Percentiles rank a stretch among this genome's conserved stretches.
phyloP scores from a whole-genome alignment of 1,140 invertebrate genomes.

The Brachionus paranguensis region DNA sequence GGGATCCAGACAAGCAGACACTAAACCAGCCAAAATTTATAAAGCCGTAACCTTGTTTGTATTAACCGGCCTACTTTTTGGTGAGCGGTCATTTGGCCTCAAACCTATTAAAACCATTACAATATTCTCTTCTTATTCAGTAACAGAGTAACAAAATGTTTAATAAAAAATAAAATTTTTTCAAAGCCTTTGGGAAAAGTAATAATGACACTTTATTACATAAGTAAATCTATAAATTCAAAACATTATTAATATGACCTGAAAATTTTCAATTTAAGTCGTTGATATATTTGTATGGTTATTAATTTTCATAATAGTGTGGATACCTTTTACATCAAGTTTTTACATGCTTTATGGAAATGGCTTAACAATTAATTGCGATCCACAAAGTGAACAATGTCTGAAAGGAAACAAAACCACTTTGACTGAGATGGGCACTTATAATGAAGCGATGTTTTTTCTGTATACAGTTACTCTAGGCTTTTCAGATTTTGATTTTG shows the following conservation, averaged over 20 bases:
- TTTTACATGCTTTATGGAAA: conserved; percentile 11
- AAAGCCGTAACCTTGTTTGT: too few relatives aligned
- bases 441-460: background rate
- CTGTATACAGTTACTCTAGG: background rate
- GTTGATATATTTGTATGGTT: conserved; percentile 3
- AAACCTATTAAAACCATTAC: too few relatives aligned
- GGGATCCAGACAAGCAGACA: too few relatives aligned
- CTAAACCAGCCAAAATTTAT: too few relatives aligned
- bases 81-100: too few relatives aligned
- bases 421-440: background rate
- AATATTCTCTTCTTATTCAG: too few relatives aligned
- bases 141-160: too few relatives aligned
- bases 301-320: background rate
- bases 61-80: too few relatives aligned
- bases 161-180: background rate
- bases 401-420: background rate
- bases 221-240: background rate
- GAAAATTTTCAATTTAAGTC: background rate
- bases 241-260: background rate
- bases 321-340: conserved; percentile 13
- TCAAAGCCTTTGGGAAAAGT: background rate
- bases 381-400: background rate
- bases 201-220: background rate
- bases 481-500: background rate
- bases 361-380: background rate